Evolutionary conservation across 2,888 invertebrate species (phyloP), one percentile per base, ranked within the genome.

Genomic region (Furcula furcula): DNA sequence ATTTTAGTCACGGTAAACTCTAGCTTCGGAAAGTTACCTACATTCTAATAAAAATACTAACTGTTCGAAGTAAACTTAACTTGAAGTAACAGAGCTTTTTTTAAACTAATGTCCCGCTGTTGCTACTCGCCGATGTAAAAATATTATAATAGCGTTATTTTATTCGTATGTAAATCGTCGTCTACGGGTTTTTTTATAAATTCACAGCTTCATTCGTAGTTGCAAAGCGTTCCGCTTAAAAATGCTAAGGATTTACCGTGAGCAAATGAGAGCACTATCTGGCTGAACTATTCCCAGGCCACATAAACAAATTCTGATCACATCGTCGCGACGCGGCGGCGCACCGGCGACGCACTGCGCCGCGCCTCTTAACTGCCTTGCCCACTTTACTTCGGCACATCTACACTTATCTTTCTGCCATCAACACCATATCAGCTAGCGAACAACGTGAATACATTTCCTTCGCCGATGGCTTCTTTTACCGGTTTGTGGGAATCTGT

Each of bases 291-390:
- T 82, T 85, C 83, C 78, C 83, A 82, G 80, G 76, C 82, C 61
- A 49, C 65, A 68, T 80, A 80, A 76, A 84, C 76, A 71, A 82
- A 86, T 86, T 86, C 86, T 76, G 77, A 76, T 85, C 85, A 85
- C 86, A 85, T 65, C 69, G 49, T 44, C 60, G 64, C 65, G 60
- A 53, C 55, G 41, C 60, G 59, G 54, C 57, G 58, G 62, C 63
- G 36, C 48, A 46, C 46, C 34, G 53, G 49, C 46, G 52, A 36
- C 34, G 39, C 52, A 40, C 30, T 46, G 34, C 35, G 14, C 16
- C 12, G 9, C 22, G 31, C 33, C 23, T 34, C 38, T 35, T 36
- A 44, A 42, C 40, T 48, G 46, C 44, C 47, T 60, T 54, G 52
- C 48, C 51, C 55, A 61, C 61, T 58, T 61, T 52, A 41, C 40